phyloP scores from a whole-genome alignment of 1,140 invertebrate genomes.

The Drosophila lacteicornis region DNA sequence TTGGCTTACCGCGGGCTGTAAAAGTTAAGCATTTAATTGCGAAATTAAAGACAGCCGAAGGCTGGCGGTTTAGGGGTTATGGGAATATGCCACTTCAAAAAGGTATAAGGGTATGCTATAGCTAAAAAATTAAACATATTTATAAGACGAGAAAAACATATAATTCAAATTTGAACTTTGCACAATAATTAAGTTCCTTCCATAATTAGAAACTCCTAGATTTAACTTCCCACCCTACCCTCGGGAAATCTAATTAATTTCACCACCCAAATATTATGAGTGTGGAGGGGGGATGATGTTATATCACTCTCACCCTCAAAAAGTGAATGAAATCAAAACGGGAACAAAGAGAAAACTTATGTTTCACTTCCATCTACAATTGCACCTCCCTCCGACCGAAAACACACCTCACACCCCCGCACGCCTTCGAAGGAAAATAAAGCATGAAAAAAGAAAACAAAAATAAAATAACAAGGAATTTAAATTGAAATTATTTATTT shows the following conservation, averaged over 20 bases:
- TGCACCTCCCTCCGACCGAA: constrained; percentile 18
- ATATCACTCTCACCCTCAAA: background rate
- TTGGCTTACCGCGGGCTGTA: constrained; percentile 64
- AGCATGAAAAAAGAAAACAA: constrained; percentile 48
- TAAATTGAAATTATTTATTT: constrained; percentile 84
- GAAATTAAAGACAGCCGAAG: constrained; percentile 73
- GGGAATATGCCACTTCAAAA: background rate
- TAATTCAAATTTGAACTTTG: background rate
- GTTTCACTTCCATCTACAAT: constrained; percentile 62
- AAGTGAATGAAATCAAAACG: constrained; percentile 46
- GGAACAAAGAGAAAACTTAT: constrained; percentile 72
- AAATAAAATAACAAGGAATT: constrained; percentile 68
- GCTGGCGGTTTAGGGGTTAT: constrained; percentile 3
- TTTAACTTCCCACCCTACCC: background rate
- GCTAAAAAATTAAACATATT: background rate
- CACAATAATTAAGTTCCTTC: background rate
- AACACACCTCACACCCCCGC: background rate
- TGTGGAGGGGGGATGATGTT: background rate
- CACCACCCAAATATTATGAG: constrained; percentile 29
- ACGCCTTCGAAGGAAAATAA: constrained; percentile 22
- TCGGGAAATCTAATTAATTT: constrained; percentile 40
- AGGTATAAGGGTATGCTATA: background rate
- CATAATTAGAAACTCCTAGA: background rate
- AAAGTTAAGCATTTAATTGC: constrained; percentile 81
- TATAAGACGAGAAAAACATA: background rate